Evolutionary conservation across 2,113 vertebrate genomes (phyloP).

Genomic region (Elephantulus edwardii): DNA sequence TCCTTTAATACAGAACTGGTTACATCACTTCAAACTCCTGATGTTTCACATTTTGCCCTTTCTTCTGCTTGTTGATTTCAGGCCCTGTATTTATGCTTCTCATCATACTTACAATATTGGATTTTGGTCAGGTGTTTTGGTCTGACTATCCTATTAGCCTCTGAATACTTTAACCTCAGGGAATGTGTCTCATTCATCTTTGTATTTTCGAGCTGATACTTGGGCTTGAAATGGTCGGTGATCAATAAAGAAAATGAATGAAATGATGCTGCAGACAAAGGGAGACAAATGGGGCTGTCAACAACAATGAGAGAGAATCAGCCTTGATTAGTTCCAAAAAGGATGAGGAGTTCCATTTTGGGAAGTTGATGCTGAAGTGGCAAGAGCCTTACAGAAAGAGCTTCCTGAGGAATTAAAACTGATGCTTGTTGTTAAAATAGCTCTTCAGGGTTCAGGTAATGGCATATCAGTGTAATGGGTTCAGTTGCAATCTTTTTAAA

Average conservation of each 20-base stretch:
- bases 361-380: background rate
- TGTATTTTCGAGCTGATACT: background rate
- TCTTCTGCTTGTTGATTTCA: background rate
- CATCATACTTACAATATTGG: background rate
- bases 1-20: background rate
- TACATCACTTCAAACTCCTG: background rate
- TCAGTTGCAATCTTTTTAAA: background rate
- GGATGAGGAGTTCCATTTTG: background rate
- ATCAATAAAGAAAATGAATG: constrained; percentile 25
- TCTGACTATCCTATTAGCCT: background rate
- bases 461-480: background rate
- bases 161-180: background rate
- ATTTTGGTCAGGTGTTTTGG: background rate
- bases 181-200: background rate
- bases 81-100: background rate
- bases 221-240: background rate
- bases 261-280: background rate
- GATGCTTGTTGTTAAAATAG: background rate
- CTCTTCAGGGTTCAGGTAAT: background rate
- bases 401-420: background rate
- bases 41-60: background rate
- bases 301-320: background rate
- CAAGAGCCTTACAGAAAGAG: background rate
- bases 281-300: constrained; percentile 6
- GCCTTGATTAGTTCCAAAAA: background rate